Evolutionary conservation across 2,888 invertebrate genomes (phyloP), one percentile per base, ranked within the genome.

Genomic region (Lithophane socia): DNA sequence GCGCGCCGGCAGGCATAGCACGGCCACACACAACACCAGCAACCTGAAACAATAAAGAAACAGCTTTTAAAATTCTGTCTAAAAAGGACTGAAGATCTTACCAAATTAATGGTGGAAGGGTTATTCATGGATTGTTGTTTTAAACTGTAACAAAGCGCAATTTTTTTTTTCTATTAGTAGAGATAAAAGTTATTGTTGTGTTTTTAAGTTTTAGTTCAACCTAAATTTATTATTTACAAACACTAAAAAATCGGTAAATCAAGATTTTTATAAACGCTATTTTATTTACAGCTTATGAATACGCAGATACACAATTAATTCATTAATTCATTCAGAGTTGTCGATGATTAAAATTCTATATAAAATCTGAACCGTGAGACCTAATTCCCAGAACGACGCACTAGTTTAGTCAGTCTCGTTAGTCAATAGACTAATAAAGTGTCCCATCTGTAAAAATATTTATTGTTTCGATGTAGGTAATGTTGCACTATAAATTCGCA

Each of bases 31-130:
- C 16, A 88, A 64, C 24, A 75, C 37, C n/a, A 80, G 29, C 68
- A 68, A 13, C 77, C 91, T 91, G 75, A 29, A 89, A 88, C 56
- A 77, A 77, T 52, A 10, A 24, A 42, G 2, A 52, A 47, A 60
- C 4, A 13, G 42, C 13, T 61, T 18, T 61, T 56, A 16, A 44
- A 52, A 37, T 52, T 24, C 29, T 42, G 13, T n/a, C n/a, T 54
- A 54, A 3, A 52, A 61, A 63, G 8, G 4, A 3, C 42, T 37
- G 21, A 47, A 29, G 18, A 74, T 37, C 24, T 3, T 42, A 54
- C 21, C 16, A 70, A 54, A 69, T 16, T 1, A 29, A n/a, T 29
- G 12, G 7, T 44, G 7, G 42, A 21, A 29, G 8, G 49, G 29
- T 29, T 42, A 16, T 67, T 52, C 1, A 21, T 16, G 16, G 1